Evolutionary conservation across 2,113 vertebrate species (phyloP).

Genomic region (Antigone vipio): DNA sequence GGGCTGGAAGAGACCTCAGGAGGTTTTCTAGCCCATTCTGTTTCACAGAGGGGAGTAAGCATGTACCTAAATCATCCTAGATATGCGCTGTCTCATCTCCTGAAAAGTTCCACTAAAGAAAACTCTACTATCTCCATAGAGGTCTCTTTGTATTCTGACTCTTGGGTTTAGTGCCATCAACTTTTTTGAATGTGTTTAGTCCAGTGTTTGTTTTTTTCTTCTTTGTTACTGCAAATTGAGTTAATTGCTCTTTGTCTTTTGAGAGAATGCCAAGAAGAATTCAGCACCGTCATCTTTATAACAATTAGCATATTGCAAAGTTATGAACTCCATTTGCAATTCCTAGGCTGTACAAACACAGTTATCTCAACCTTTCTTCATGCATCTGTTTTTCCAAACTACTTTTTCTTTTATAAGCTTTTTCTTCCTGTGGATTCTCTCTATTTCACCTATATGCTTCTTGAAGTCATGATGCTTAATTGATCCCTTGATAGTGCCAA

Average conservation of each 20-base stretch:
- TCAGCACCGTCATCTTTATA: neutral
- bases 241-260: neutral
- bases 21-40: neutral
- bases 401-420: neutral
- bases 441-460: neutral
- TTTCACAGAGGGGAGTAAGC: neutral
- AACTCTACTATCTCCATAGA: neutral
- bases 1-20: neutral
- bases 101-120: neutral
- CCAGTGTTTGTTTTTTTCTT: neutral
- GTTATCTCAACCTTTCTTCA: neutral
- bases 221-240: neutral
- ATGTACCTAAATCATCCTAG: neutral
- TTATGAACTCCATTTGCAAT: neutral
- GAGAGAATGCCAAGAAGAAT: neutral
- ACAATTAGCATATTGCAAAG: neutral
- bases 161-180: neutral
- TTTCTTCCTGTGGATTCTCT: neutral
- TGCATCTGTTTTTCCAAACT: neutral
- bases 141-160: neutral
- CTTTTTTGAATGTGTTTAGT: neutral
- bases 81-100: neutral
- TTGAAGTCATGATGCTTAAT: neutral
- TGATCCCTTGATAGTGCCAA: neutral
- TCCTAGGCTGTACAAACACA: neutral